A percentile compares a stretch with the other conserved stretches of the same genome.
phyloP scores from a whole-genome alignment of 2,113 vertebrate genomes.

The Myotis brandtii region DNA sequence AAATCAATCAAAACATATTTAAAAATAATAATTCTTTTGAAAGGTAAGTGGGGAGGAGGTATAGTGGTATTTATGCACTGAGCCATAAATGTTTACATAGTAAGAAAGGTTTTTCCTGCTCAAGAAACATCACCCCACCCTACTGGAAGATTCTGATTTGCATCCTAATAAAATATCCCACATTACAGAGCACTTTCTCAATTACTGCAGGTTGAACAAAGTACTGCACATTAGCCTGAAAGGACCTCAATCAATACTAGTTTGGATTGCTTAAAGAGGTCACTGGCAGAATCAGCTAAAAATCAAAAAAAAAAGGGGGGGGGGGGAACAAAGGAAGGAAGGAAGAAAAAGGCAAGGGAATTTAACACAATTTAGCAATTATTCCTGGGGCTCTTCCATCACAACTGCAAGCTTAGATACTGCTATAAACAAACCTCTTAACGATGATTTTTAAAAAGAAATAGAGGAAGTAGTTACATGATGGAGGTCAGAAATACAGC shows the following conservation, averaged over 20 bases:
- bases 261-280: slow-evolving; percentile 64
- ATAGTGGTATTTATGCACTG: background rate
- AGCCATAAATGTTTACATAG: background rate
- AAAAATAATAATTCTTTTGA: background rate
- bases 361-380: slow-evolving; percentile 62
- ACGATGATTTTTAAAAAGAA: slow-evolving; percentile 52
- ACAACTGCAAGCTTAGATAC: slow-evolving; percentile 11
- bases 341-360: background rate
- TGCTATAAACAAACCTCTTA: slow-evolving; percentile 42
- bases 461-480: background rate
- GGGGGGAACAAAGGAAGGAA: background rate
- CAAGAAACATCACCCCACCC: background rate
- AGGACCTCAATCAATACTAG: slow-evolving; percentile 62
- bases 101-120: background rate
- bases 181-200: slow-evolving; percentile 41
- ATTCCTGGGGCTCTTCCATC: slow-evolving; percentile 31
- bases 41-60: background rate
- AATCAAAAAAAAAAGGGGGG: background rate
- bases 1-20: too few species aligned
- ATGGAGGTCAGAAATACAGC: background rate
- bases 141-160: background rate
- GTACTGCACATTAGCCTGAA: background rate
- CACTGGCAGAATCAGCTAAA: slow-evolving; percentile 52
- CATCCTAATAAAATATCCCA: slow-evolving; percentile 16
- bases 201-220: slow-evolving; percentile 34